phyloP scores from a whole-genome alignment of 2,113 vertebrate species.

The Tachycineta bicolor region DNA sequence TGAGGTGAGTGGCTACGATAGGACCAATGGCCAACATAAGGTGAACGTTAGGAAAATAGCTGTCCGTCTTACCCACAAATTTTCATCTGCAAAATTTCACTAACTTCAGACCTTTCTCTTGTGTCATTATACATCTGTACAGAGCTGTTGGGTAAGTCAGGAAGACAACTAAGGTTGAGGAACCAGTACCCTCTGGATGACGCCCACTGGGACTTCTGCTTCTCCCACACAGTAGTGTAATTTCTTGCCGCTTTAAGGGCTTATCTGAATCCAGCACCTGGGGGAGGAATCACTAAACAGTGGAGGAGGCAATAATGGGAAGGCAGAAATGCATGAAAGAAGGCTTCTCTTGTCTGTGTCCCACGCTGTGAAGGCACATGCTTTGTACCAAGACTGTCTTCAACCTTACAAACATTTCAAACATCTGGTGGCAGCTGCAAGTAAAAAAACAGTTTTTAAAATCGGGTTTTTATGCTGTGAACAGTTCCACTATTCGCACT shows the following conservation, averaged over 20 bases:
- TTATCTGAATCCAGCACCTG: not conserved
- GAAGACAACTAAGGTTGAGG: not conserved
- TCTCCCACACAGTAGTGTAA: not conserved
- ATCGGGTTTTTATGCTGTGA: not conserved
- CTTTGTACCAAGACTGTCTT: not conserved
- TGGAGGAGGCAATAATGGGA: not conserved
- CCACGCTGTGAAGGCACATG: not conserved
- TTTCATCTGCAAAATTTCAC: not conserved
- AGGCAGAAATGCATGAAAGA: not conserved
- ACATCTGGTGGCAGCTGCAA: not conserved
- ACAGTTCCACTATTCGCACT: not conserved
- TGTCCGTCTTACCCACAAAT: not conserved
- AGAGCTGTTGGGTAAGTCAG: not conserved
- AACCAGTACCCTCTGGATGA: not conserved
- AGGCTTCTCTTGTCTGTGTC: not conserved
- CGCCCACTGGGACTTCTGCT: not conserved
- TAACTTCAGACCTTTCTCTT: not conserved
- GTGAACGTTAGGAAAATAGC: not conserved
- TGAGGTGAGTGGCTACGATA: not conserved
- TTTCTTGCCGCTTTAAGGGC: not conserved
- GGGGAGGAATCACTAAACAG: not conserved
- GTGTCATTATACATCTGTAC: not conserved
- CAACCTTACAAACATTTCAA: not conserved
- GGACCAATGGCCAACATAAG: not conserved
- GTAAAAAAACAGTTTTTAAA: not conserved